Evolutionary conservation across 64 coral and sea anemone genomes (phyloP).

Genomic region (Catalaphyllia jardinei): DNA sequence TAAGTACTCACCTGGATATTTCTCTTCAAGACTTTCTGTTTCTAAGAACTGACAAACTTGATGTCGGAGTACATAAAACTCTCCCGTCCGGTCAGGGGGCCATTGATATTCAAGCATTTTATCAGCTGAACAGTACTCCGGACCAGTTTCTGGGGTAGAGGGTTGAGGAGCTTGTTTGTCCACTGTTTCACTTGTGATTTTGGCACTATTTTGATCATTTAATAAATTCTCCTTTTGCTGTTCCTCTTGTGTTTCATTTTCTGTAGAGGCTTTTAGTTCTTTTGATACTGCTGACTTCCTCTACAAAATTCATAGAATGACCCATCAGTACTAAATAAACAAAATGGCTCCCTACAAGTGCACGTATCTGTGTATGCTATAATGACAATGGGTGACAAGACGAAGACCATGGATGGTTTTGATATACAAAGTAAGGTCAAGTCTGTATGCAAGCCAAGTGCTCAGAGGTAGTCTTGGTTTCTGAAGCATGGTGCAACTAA

Average conservation of each 20-base stretch:
- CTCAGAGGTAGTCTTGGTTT: no score
- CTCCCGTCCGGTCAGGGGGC: constrained; percentile 77
- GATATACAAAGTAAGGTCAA: no score
- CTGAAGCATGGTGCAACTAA: no score
- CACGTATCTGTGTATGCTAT: no score
- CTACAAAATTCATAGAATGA: constrained; percentile 27
- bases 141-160: neutral
- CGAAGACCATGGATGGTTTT: no score
- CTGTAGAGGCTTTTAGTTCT: constrained; percentile 28
- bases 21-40: constrained; percentile 38
- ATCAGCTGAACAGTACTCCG: constrained; percentile 43
- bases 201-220: constrained; percentile 36
- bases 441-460: no score
- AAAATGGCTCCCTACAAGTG: no score
- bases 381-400: no score
- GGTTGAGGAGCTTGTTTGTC: neutral
- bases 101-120: constrained; percentile 80
- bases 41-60: constrained; percentile 81
- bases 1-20: constrained; percentile 63
- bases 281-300: constrained; percentile 44
- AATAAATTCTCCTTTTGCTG: constrained; percentile 32
- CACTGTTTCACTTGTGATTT: constrained; percentile 27
- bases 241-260: constrained; percentile 50
- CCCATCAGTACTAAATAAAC: no score
- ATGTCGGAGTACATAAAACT: constrained; percentile 67